phyloP scores from a whole-genome alignment of 2,797 vertebrate species.

The Knipowitschia caucasica region DNA sequence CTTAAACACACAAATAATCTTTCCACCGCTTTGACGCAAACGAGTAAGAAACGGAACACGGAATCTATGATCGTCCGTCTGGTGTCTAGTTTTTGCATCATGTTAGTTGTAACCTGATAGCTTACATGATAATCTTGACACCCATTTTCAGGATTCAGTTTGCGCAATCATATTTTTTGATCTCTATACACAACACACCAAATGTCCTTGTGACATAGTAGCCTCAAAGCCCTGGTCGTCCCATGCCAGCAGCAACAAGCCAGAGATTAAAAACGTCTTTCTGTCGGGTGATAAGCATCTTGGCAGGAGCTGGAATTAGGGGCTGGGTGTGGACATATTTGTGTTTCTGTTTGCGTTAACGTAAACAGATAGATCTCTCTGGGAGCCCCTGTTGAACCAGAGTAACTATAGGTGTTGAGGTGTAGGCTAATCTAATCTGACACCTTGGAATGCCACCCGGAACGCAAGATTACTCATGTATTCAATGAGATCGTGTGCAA shows the following conservation, averaged over 20 bases:
- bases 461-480: slow-evolving; percentile 12
- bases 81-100: too few species aligned
- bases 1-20: too few species aligned
- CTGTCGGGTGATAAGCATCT: slow-evolving; percentile 32
- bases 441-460: slow-evolving; percentile 5
- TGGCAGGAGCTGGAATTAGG: slow-evolving; percentile 16
- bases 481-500: slow-evolving; percentile 19
- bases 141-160: too few species aligned
- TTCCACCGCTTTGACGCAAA: too few species aligned
- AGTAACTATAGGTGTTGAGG: not conserved
- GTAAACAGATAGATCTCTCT: slow-evolving; percentile 46
- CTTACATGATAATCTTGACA: too few species aligned
- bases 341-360: slow-evolving; percentile 15
- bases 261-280: slow-evolving; percentile 22
- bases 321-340: slow-evolving; percentile 22
- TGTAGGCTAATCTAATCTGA: slow-evolving; percentile 2
- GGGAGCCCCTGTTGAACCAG: not conserved
- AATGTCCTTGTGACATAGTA: not conserved
- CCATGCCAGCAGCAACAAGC: slow-evolving; percentile 4
- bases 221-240: not conserved
- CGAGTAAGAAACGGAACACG: too few species aligned
- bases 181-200: too few species aligned
- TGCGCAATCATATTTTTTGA: not conserved
- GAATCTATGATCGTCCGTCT: too few species aligned
- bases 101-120: too few species aligned